Percentiles rank a stretch among this genome's conserved stretches.
phyloP scores from a whole-genome alignment of 2,888 invertebrate species.

The Danaus chrysippus region DNA sequence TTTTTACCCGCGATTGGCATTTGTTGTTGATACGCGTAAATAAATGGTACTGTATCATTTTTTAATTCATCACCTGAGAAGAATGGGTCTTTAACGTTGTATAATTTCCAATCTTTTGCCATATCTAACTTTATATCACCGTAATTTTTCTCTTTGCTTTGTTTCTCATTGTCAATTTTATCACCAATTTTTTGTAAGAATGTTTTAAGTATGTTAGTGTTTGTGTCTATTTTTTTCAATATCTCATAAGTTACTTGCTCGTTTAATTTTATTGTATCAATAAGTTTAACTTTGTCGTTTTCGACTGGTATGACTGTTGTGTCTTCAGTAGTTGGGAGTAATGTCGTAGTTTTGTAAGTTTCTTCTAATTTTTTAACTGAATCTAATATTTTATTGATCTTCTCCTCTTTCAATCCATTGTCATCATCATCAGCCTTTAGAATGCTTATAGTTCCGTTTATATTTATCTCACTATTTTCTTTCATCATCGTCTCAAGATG shows the following conservation, averaged over 20 bases:
- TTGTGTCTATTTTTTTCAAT: slow-evolving; percentile 56
- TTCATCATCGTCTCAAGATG: slow-evolving; percentile 42
- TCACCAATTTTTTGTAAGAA: slow-evolving; percentile 52
- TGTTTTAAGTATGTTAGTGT: slow-evolving; percentile 52
- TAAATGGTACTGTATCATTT: slow-evolving; percentile 30
- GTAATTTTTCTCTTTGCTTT: slow-evolving; percentile 2
- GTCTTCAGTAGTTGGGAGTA: not conserved
- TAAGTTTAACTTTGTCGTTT: slow-evolving; percentile 19
- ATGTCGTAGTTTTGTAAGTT: slow-evolving; percentile 11
- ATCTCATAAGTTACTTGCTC: slow-evolving; percentile 56
- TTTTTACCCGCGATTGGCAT: slow-evolving; percentile 15
- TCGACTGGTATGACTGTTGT: slow-evolving; percentile 5
- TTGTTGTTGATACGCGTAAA: slow-evolving; percentile 32
- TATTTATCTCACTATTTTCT: slow-evolving; percentile 31
- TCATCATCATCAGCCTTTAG: slow-evolving; percentile 6
- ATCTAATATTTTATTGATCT: slow-evolving; percentile 17
- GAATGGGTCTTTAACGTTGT: slow-evolving; percentile 7
- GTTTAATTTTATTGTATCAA: slow-evolving; percentile 43
- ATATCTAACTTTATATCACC: slow-evolving; percentile 13
- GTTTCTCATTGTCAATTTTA: slow-evolving; percentile 24
- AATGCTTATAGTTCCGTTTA: slow-evolving; percentile 17
- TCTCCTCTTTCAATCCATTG: slow-evolving; percentile 8
- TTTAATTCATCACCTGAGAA: slow-evolving; percentile 13
- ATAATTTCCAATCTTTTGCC: slow-evolving; percentile 14
- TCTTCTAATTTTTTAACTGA: slow-evolving; percentile 21